Evolutionary conservation across 1,140 invertebrate genomes (phyloP).

Genomic region (Cepaea nemoralis): DNA sequence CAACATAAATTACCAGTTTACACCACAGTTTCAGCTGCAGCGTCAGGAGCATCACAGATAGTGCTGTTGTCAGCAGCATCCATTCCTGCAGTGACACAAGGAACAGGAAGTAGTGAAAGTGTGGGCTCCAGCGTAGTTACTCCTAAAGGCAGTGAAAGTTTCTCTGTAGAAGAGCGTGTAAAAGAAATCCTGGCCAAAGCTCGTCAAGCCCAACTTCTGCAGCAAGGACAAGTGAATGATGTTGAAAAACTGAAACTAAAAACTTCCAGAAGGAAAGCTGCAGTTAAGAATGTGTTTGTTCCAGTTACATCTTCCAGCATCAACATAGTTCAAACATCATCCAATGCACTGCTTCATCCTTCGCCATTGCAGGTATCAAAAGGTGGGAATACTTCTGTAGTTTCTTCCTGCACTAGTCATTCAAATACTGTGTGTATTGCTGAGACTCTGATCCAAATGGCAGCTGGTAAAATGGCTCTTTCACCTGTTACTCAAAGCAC

Average conservation of each 20-base stretch:
- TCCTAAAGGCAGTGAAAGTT: not conserved
- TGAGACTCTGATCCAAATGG: conserved; percentile 31
- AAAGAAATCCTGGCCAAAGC: not conserved
- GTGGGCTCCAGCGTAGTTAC: not conserved
- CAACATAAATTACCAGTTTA: not conserved
- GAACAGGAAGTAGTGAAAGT: not conserved
- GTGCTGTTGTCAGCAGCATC: not conserved
- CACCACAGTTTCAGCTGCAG: not conserved
- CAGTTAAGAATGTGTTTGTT: not conserved
- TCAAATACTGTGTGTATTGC: conserved; percentile 10
- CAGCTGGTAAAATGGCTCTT: not conserved
- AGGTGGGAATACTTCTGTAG: not conserved
- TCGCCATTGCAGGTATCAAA: not conserved
- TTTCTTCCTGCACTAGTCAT: not conserved
- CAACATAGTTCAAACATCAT: not conserved
- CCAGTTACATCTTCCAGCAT: not conserved
- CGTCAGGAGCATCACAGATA: not conserved
- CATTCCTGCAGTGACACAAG: not conserved
- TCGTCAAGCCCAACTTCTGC: not conserved
- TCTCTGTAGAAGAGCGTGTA: not conserved
- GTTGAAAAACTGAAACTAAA: not conserved
- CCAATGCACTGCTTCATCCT: not conserved
- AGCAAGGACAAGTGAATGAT: not conserved
- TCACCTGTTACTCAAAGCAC: not conserved
- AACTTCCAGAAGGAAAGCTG: not conserved